phyloP scores from a whole-genome alignment of 2,888 invertebrate genomes.

The Gymnosoma rotundatum region DNA sequence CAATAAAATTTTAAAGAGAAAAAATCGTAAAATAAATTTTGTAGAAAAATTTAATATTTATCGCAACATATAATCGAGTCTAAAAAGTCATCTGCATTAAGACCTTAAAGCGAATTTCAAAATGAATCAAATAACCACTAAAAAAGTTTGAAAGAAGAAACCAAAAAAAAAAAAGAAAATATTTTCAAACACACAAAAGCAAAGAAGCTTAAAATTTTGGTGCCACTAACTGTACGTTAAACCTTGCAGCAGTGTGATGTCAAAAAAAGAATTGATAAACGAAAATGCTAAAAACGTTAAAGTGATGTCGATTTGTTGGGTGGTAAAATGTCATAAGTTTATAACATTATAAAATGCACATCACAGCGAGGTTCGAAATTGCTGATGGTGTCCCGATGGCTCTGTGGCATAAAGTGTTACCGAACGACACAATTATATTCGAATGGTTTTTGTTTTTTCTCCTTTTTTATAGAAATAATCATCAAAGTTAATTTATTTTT shows the following conservation, averaged over 20 bases:
- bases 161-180: constrained; percentile 23
- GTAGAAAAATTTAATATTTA: constrained; percentile 52
- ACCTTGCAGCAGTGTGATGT: constrained; percentile 46
- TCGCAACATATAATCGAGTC: constrained; percentile 55
- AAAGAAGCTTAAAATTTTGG: constrained; percentile 12
- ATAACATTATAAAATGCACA: constrained; percentile 51
- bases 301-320: constrained; percentile 59
- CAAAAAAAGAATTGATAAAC: constrained; percentile 56
- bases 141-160: constrained; percentile 39
- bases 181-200: constrained; percentile 31
- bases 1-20: not conserved
- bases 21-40: constrained; percentile 8
- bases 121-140: constrained; percentile 45
- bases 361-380: constrained; percentile 12
- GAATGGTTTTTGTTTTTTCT: not conserved
- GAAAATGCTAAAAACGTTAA: constrained; percentile 67
- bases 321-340: constrained; percentile 59
- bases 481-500: constrained; percentile 34
- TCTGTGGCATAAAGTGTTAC: constrained; percentile 22
- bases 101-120: constrained; percentile 60
- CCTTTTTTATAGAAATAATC: constrained; percentile 11
- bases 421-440: constrained; percentile 2
- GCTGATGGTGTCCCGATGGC: not conserved
- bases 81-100: constrained; percentile 65
- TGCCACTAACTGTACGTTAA: constrained; percentile 40